A percentile compares a stretch with the other conserved stretches of the same genome.
Conservation (phyloP, 2,113 vertebrate genomes). For the Phalacrocorax brasilianus region DNA sequence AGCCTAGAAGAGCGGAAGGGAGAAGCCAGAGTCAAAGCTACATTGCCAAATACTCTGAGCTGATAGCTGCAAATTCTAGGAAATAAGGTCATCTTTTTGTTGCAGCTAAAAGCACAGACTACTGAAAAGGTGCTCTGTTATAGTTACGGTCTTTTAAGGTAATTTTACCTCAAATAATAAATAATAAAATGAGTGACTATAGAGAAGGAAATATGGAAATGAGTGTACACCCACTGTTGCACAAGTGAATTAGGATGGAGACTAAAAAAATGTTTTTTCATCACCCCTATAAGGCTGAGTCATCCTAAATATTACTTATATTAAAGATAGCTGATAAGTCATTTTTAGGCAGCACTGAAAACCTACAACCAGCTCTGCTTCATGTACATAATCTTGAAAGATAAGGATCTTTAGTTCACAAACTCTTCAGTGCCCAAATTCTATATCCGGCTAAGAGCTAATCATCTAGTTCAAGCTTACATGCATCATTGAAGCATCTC, state of each 20-base stretch:
- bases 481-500: not conserved
- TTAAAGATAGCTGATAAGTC: not conserved
- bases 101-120: not conserved
- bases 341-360: not conserved
- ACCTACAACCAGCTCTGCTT: not conserved
- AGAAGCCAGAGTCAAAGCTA: not conserved
- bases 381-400: not conserved
- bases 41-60: not conserved
- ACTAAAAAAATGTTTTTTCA: not conserved
- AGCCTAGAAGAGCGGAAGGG: not conserved
- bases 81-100: not conserved
- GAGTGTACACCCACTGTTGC: not conserved
- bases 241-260: not conserved
- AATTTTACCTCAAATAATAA: conserved; percentile 1
- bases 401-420: not conserved
- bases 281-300: not conserved
- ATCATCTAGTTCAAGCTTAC: not conserved
- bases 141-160: not conserved
- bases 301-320: not conserved
- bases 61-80: not conserved
- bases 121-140: not conserved
- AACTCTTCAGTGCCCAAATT: not conserved
- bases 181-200: not conserved
- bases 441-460: not conserved
- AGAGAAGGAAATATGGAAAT: not conserved